A percentile compares a stretch with the other conserved stretches of the same genome.
These are phyloP conservation scores for Dendrocopos noguchii DNA, from an alignment of 2,113 vertebrate genomes.

Conservation along the genomic window DNA sequence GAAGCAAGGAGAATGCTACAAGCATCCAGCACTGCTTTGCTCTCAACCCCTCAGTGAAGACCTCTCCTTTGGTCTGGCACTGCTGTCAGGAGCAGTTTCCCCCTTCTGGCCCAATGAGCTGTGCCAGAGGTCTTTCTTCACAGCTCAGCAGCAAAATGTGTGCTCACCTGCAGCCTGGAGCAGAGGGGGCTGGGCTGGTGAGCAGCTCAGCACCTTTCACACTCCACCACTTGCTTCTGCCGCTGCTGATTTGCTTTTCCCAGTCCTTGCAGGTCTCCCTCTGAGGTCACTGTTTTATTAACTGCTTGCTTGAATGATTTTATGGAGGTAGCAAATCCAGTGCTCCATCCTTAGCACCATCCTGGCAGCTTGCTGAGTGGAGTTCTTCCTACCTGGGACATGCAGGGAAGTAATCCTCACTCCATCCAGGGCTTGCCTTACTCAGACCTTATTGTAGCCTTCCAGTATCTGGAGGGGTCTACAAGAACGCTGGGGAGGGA, in stretches of 20 bases:
- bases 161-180: neutral
- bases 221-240: neutral
- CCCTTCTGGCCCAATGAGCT: neutral
- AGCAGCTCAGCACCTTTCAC: neutral
- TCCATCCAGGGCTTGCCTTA: neutral
- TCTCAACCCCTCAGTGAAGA: neutral
- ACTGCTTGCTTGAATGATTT: neutral
- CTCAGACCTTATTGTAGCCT: too few species aligned
- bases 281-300: neutral
- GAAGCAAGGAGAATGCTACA: neutral
- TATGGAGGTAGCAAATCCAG: neutral
- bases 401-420: neutral
- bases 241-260: neutral
- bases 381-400: neutral
- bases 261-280: neutral
- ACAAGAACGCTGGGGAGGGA: too few species aligned
- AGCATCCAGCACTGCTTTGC: neutral
- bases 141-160: neutral
- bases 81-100: neutral
- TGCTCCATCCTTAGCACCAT: fast-evolving
- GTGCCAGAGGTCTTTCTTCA: neutral
- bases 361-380: fast-evolving
- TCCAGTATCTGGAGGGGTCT: too few species aligned
- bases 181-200: fast-evolving
- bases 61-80: neutral